Evolutionary conservation across 2,113 vertebrate genomes (phyloP).

Genomic region (Urocolius indicus): DNA sequence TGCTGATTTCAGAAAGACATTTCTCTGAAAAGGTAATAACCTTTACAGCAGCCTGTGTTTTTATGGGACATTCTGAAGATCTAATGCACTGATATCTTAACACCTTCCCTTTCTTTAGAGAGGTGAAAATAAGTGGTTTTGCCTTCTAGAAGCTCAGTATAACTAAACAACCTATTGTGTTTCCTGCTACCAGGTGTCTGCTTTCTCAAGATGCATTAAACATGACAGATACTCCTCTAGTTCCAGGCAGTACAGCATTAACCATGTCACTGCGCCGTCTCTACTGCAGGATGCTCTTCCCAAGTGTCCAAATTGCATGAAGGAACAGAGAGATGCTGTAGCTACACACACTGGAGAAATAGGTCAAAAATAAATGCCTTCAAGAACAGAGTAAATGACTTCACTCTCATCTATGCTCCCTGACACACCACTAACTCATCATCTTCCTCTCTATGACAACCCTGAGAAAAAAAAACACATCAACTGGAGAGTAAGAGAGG

Average conservation of each 20-base stretch:
- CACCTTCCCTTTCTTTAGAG: slow-evolving; percentile 8
- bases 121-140: slow-evolving; percentile 30
- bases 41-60: background rate
- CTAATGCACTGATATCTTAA: background rate
- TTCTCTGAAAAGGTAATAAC: slow-evolving; percentile 18
- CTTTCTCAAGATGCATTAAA: background rate
- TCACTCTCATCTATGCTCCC: background rate
- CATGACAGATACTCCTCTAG: background rate
- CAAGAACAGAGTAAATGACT: background rate
- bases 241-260: background rate
- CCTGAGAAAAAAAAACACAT: slow-evolving; percentile 27
- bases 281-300: background rate
- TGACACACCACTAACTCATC: background rate
- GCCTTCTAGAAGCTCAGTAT: slow-evolving; percentile 1
- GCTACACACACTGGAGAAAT: background rate
- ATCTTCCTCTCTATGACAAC: slow-evolving; percentile 36
- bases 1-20: background rate
- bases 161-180: slow-evolving; percentile 50
- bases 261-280: background rate
- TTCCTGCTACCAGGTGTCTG: background rate
- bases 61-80: slow-evolving; percentile 9
- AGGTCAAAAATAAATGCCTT: slow-evolving; percentile 25
- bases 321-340: background rate
- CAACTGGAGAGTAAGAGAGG: background rate
- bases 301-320: background rate